Base-by-base conservation (phyloP, 1,140 invertebrate genomes). In the Cephus cinctus region DNA sequence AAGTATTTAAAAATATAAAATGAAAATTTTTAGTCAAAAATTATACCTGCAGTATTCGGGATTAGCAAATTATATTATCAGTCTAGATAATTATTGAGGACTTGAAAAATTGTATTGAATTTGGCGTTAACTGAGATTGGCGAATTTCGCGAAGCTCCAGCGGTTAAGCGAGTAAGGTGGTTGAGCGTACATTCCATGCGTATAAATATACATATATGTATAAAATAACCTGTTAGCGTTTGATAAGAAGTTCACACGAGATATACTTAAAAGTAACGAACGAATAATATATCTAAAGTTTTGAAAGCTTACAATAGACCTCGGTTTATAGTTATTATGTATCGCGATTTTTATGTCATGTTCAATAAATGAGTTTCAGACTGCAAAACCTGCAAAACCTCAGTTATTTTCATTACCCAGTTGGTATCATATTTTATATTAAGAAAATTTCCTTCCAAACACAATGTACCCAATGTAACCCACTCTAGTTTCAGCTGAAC, bases 301-400 rank as follows among this genome's bases (percentile, higher is more conserved):
- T 54, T 57, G 43, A 38, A 55, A 56, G 53, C 54, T 62, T 65
- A 50, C 47, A 57, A 61, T 57, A 57, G 55, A 56, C 53, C 36
- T 57, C 53, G 51, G 53, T 64, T 67, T 43, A 61, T 54, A 45
- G 63, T 56, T 61, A 60, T 64, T 57, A 67, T 66, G 63, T 70
- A 70, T 70, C 48, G 56, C 61, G 57, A 69, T 70, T 70, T 71
- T 70, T 71, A 67, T 69, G 69, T 63, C 61, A 66, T 65, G 61
- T 70, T 71, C 64, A 71, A 71, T 71, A 71, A 71, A 70, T 65
- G 57, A 71, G 59, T 70, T 70, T 64, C 43, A 49, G 51, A 20
- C n/a, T 42, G 47, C 19, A 16, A 19, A 23, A 45, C n/a, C n/a
- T n/a, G n/a, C n/a, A n/a, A n/a, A n/a, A n/a, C 14, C 27, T 30